Evolutionary conservation across 2,113 vertebrate genomes (phyloP).

Genomic region (Neogale vison): DNA sequence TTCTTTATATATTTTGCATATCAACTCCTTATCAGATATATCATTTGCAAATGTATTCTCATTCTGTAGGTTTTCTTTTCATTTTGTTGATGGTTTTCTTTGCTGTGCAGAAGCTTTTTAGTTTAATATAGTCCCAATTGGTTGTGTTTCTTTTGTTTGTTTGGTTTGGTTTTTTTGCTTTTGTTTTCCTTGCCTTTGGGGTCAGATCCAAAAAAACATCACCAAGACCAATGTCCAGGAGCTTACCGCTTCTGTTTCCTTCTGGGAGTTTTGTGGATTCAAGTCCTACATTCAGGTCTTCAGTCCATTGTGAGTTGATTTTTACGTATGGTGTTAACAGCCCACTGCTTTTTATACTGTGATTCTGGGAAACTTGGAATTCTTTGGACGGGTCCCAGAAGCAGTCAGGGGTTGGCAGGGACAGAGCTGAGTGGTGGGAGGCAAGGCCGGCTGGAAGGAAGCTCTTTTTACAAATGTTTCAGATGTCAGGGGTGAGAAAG

Average conservation of each 20-base stretch:
- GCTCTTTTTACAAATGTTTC: not conserved
- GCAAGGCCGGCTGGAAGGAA: not conserved
- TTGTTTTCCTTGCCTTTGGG: not conserved
- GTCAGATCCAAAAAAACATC: not conserved
- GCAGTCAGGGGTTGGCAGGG: not conserved
- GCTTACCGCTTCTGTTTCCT: not conserved
- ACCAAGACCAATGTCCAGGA: not conserved
- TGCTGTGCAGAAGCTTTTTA: not conserved
- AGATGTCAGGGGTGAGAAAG: not conserved
- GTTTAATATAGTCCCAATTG: not conserved
- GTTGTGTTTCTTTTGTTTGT: too few species aligned
- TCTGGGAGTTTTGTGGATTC: not conserved
- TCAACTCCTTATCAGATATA: not conserved
- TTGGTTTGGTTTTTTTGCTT: not conserved
- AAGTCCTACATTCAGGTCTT: not conserved
- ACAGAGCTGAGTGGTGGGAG: not conserved
- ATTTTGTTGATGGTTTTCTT: not conserved
- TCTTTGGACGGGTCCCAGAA: not conserved
- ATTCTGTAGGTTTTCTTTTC: not conserved
- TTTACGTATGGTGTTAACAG: not conserved
- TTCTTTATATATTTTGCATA: not conserved
- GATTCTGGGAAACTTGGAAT: slow-evolving; percentile 24
- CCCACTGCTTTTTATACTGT: not conserved
- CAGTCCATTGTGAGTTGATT: not conserved
- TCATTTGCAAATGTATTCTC: not conserved